phyloP scores from a whole-genome alignment of 2,888 invertebrate species.

The Drosophila acutilabella region DNA sequence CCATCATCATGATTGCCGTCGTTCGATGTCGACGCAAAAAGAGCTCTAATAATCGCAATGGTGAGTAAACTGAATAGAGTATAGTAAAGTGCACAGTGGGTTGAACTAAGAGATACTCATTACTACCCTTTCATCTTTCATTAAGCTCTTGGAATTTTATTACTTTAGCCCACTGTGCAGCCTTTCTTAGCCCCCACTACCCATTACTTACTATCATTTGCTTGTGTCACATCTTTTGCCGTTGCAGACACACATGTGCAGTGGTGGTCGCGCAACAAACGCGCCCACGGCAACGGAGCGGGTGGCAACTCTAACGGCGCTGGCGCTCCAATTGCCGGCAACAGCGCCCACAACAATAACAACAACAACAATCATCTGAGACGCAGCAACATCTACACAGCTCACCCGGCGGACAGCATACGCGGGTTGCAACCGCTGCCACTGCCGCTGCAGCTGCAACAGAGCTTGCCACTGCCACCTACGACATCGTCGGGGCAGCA shows the following conservation, averaged over 20 bases:
- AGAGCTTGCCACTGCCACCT: constrained; percentile 56
- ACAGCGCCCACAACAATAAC: constrained; percentile 59
- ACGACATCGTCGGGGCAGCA: constrained; percentile 52
- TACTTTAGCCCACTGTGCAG: background rate
- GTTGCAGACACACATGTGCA: constrained; percentile 84
- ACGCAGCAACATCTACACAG: constrained; percentile 84
- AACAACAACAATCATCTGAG: constrained; percentile 84
- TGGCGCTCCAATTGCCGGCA: constrained; percentile 48
- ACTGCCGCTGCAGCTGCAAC: constrained; percentile 60
- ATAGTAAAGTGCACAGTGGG: constrained; percentile 1
- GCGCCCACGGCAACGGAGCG: constrained; percentile 63
- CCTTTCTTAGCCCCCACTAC: background rate
- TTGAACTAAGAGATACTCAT: too few species aligned
- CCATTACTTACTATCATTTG: constrained; percentile 1
- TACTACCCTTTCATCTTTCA: too few species aligned
- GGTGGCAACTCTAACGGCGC: constrained; percentile 40
- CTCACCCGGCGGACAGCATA: constrained; percentile 85
- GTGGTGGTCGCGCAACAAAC: constrained; percentile 85
- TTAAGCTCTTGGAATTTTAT: too few species aligned
- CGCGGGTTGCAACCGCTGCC: constrained; percentile 80
- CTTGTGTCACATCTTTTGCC: constrained; percentile 24
- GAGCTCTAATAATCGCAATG: constrained; percentile 84
- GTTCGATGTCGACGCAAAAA: constrained; percentile 88
- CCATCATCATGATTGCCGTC: constrained; percentile 90
- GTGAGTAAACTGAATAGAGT: constrained; percentile 73